Percentiles rank a stretch among this genome's conserved stretches.
These are phyloP conservation scores for Rissa tridactyla DNA, from an alignment of 2,113 vertebrate species.

Conservation along the genomic window DNA sequence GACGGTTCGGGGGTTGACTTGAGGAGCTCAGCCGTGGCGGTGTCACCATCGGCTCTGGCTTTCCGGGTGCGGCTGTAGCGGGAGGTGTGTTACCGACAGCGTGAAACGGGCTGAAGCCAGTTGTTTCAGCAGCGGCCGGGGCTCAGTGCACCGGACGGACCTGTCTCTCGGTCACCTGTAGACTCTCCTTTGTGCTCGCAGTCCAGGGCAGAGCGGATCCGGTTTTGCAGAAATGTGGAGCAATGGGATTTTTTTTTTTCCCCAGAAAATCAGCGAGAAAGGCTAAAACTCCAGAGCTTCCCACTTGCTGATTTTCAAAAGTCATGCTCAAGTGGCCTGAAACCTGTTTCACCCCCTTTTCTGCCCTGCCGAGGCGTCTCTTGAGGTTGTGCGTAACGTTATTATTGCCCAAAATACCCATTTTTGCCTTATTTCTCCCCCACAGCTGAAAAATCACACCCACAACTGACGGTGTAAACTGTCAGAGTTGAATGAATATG, in stretches of 20 bases:
- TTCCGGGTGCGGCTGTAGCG: neutral
- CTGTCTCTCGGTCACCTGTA: neutral
- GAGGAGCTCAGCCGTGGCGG: neutral
- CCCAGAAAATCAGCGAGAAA: neutral
- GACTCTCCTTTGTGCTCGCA: neutral
- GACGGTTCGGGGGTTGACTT: too few species aligned
- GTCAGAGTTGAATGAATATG: neutral
- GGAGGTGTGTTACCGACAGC: neutral
- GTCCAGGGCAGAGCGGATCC: fast-evolving
- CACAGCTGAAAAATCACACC: neutral
- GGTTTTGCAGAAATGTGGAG: neutral
- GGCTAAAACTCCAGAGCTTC: neutral
- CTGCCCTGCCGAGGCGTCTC: fast-evolving
- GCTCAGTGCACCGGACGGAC: neutral
- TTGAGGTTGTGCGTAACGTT: fast-evolving
- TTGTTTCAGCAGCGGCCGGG: neutral
- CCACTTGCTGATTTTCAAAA: neutral
- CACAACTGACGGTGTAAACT: fast-evolving
- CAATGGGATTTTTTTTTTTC: neutral
- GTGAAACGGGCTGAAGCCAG: neutral
- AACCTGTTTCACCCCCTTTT: neutral
- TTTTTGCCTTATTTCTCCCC: neutral
- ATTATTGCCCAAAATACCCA: fast-evolving
- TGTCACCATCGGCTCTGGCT: neutral
- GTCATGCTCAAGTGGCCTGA: too few species aligned